phyloP scores from a whole-genome alignment of 2,797 vertebrate genomes.

The Dendrocincla tyrannina region DNA sequence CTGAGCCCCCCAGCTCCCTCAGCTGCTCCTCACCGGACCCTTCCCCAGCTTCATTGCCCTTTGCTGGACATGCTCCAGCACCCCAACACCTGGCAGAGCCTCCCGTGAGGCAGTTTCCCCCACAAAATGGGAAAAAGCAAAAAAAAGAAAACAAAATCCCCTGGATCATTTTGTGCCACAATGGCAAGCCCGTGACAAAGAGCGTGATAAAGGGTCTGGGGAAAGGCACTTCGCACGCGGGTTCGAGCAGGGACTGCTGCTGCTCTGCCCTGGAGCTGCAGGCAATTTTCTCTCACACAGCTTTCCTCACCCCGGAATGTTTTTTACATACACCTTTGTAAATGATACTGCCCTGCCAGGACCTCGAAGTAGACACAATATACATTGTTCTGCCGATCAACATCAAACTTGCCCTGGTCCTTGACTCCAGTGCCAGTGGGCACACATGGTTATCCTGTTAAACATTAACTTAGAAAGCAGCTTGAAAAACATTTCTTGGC shows the following conservation, averaged over 20 bases:
- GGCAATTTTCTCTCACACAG: fast-evolving
- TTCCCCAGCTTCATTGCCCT: neutral
- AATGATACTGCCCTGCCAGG: neutral
- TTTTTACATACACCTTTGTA: neutral
- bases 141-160: neutral
- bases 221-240: fast-evolving
- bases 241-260: fast-evolving
- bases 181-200: neutral
- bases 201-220: fast-evolving
- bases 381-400: neutral
- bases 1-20: fast-evolving
- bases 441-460: neutral
- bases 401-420: neutral
- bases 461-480: neutral
- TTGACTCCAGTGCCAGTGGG: neutral
- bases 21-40: neutral
- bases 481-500: neutral
- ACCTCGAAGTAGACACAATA: neutral
- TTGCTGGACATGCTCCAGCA: neutral
- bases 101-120: neutral
- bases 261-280: neutral
- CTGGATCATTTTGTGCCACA: neutral
- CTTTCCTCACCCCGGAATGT: fast-evolving
- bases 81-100: neutral
- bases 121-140: neutral